Conservation (phyloP, 2,888 invertebrate genomes). For the Cetonia aurata region DNA sequence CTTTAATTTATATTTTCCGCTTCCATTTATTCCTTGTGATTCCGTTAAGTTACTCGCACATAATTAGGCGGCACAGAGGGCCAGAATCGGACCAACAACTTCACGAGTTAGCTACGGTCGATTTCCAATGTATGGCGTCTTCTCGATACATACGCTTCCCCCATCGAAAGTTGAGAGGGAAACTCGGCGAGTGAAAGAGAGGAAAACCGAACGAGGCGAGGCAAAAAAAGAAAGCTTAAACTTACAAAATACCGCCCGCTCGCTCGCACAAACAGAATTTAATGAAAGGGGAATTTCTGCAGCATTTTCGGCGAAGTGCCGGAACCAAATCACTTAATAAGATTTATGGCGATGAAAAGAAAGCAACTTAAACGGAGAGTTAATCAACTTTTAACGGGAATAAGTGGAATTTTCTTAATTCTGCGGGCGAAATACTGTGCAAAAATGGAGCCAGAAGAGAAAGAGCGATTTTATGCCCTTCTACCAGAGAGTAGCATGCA, state of each 20-base stretch:
- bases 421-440: slow-evolving; percentile 12
- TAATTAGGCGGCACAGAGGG: background rate
- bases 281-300: slow-evolving; percentile 29
- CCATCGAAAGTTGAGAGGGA: slow-evolving; percentile 1
- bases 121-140: background rate
- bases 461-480: background rate
- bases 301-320: slow-evolving; percentile 8
- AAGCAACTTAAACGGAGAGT: slow-evolving; percentile 43
- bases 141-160: background rate
- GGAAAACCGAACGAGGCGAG: background rate
- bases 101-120: background rate
- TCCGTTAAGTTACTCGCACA: background rate
- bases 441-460: background rate
- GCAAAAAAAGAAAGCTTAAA: slow-evolving; percentile 14
- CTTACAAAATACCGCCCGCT: slow-evolving; percentile 30
- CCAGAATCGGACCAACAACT: background rate
- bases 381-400: slow-evolving; percentile 47
- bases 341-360: slow-evolving; percentile 47
- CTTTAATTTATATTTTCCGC: too few relatives aligned
- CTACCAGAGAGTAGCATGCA: background rate
- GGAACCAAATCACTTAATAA: slow-evolving; percentile 44
- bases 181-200: background rate
- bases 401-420: slow-evolving; percentile 44
- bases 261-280: slow-evolving; percentile 23
- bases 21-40: too few relatives aligned